Conservation (phyloP, 2,888 invertebrate species). For the Zootermopsis nevadensis region DNA sequence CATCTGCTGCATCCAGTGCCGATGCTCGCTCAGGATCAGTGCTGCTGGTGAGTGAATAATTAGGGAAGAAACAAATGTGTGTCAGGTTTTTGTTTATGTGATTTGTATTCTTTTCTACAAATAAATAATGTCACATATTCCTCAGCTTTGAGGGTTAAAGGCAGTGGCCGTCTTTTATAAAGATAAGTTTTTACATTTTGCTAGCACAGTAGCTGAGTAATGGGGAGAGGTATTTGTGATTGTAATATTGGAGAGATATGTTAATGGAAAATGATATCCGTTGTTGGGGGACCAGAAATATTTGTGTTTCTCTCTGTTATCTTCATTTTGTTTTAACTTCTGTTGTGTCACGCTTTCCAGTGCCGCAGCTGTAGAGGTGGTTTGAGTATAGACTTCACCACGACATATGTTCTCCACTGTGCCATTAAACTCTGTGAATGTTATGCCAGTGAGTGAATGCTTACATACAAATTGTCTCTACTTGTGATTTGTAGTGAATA, state of each 20-base stretch:
- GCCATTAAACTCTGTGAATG: not conserved
- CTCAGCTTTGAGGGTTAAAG: not conserved
- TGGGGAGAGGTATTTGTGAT: not conserved
- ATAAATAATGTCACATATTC: slow-evolving; percentile 30
- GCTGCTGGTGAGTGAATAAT: not conserved
- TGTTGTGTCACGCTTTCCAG: not conserved
- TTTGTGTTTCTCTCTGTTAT: not conserved
- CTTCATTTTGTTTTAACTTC: not conserved
- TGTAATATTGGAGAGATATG: not conserved
- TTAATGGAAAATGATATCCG: not conserved
- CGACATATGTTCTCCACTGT: not conserved
- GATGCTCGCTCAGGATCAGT: not conserved
- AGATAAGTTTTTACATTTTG: not conserved
- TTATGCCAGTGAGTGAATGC: too few species aligned
- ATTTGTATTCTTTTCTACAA: not conserved
- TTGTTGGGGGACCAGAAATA: not conserved
- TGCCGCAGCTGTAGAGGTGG: not conserved
- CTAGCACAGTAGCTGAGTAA: not conserved
- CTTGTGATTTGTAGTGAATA: too few species aligned
- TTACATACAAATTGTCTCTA: too few species aligned
- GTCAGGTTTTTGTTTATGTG: not conserved
- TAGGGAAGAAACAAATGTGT: not conserved
- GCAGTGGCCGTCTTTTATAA: not conserved
- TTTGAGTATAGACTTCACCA: not conserved
- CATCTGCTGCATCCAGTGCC: not conserved